Evolutionary conservation across 2,888 invertebrate species (phyloP), one percentile per base, ranked within the genome.

Genomic region (Marronus borbonicus): DNA sequence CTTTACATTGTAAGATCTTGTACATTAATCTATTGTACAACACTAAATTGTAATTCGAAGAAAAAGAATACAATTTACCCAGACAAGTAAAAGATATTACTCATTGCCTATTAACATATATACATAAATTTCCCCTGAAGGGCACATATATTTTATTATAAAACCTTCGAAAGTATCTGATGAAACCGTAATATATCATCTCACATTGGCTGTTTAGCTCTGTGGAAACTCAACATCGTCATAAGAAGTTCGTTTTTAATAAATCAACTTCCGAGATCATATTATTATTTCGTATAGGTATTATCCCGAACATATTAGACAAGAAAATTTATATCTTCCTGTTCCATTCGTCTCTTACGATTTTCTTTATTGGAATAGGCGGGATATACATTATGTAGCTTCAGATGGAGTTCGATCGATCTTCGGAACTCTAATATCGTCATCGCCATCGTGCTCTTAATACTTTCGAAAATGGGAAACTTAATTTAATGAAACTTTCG

Each of bases 401-500:
- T n/a, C 17, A 52, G 52, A 60, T 12, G 24, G 60, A 14, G 7
- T 12, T 60, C 24, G 60, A 60, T 60, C 60, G 60, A 60, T 60
- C 60, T 1, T 60, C 28, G 60, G 4, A 60, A 60, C 24, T 60
- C 60, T 60, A 60, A 20, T 28, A 60, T 60, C 60, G 20, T 24
- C 60, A 52, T 52, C 52, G 52, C 1, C 52, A 3, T 7, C 52
- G 52, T 52, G 24, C 60, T n/a, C 50, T n/a, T 68, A 68, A 65
- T 68, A 58, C 72, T 72, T 72, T 17, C 36, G 24, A 72, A 58
- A 60, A 39, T 39, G 20, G 39, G 7, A 72, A 72, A 72, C 72
- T 60, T 72, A 72, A 72, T 72, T 72, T 72, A 69, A 72, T 58
- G 72, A 72, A 72, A 72, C 72, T 58, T 60, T 39, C 72, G 58